A percentile compares a stretch with the other conserved stretches of the same genome.
Conservation (phyloP, 2,888 invertebrate species). For the Catotricha subobsoleta region DNA sequence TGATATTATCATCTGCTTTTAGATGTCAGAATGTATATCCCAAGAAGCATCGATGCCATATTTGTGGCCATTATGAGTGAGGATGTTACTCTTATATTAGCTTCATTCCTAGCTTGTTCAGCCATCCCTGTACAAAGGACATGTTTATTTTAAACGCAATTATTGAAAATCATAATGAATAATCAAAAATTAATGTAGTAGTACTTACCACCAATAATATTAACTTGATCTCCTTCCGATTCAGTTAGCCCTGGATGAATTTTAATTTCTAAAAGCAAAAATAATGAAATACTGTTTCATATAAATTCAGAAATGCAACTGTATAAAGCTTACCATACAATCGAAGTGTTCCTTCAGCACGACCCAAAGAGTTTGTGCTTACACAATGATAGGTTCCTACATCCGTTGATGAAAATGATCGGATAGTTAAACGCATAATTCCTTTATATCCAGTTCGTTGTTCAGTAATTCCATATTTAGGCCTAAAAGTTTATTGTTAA, state of each 20-base stretch:
- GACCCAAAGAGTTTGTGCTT: constrained; percentile 47
- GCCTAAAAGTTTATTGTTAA: constrained; percentile 19
- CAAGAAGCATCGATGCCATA: too few relatives aligned
- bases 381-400: constrained; percentile 63
- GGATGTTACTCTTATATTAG: too few relatives aligned
- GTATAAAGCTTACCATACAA: constrained; percentile 36
- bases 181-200: neutral
- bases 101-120: too few relatives aligned
- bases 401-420: constrained; percentile 37
- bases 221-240: constrained; percentile 27
- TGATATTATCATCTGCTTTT: too few relatives aligned
- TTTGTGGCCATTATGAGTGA: too few relatives aligned
- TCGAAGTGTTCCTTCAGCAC: constrained; percentile 43
- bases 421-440: constrained; percentile 26
- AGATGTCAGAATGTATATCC: too few relatives aligned
- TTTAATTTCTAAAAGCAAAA: constrained; percentile 24
- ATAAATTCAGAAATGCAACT: neutral
- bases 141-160: neutral
- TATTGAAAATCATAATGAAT: neutral
- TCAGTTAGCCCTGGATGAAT: constrained; percentile 26
- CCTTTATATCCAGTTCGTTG: constrained; percentile 28
- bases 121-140: neutral
- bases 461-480: constrained; percentile 30
- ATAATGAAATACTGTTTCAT: neutral
- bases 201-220: constrained; percentile 19